Base-by-base conservation (phyloP, 2,113 vertebrate genomes). In the Phycodurus eques region DNA sequence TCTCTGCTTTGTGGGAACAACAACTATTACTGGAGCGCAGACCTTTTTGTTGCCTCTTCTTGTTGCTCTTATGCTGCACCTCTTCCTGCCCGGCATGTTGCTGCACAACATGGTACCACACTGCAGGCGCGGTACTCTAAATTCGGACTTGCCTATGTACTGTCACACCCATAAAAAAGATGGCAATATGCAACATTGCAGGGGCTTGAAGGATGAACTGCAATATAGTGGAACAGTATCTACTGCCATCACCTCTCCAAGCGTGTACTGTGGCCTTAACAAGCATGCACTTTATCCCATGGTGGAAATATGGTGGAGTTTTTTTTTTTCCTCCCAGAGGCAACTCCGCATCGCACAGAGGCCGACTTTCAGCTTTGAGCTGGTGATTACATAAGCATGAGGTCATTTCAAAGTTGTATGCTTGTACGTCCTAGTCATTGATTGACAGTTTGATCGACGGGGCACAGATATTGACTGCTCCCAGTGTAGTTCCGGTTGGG, bases 351-450 rank as follows among this genome's bases (percentile, higher is more conserved):
- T 51, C 51, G 9, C 59, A 20, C 31, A 12, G 53, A 43, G 35
- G 33, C 51, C 53, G 43, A 7, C 15, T 46, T 60, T 22, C 22
- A 17, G 67, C 51, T 60, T 31, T 46, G 17, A 15, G 17, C 35
- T 2, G 49, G 27, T 63, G 31, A 44, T 84, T 70, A 59, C 67
- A 19, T 77, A 73, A 77, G 47, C 27, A 20, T 67, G 10, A 71
- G 65, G 75, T 82, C 69, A 74, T 15, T 46, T 62, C 56, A 70
- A 81, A 79, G 84, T 71, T 78, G 66, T 17, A 61, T 33, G 44
- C 56, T 74, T 69, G 39, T 35, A 7, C 56, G 20, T 85, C 77
- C 59, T 68, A 76, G 17, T 4, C n/a, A 88, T 86, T 54, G 82
- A 88, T 81, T 31, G 57, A 15, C 22, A 65, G n/a, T 22, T 64